A percentile compares a stretch with the other conserved stretches of the same genome.
Conservation (phyloP, 1,140 invertebrate genomes). For the Mamestra configurata region DNA sequence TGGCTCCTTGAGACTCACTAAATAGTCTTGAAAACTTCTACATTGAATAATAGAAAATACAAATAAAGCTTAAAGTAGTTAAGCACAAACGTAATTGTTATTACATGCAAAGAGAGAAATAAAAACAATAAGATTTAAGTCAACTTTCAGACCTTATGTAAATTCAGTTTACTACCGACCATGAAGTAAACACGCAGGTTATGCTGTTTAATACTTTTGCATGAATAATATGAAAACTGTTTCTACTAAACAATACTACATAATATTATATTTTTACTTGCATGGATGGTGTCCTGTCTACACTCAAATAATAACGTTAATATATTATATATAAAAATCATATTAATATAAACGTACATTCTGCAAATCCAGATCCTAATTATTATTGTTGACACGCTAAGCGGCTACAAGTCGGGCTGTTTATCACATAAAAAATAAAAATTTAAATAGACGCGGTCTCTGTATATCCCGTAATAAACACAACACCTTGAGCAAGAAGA, state of each 20-base stretch:
- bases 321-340: not conserved
- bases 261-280: too few relatives aligned
- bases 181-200: constrained; percentile 35
- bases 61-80: not conserved
- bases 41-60: not conserved
- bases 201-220: not conserved
- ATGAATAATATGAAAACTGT: not conserved
- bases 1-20: too few relatives aligned
- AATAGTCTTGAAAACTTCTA: too few relatives aligned
- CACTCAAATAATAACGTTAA: not conserved
- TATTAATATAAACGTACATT: not conserved
- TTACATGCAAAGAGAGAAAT: constrained; percentile 22
- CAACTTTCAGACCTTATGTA: constrained; percentile 38
- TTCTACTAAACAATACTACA: not conserved
- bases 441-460: too few relatives aligned
- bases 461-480: not conserved
- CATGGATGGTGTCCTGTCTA: not conserved
- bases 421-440: too few relatives aligned
- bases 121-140: constrained; percentile 36
- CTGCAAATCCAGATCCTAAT: too few relatives aligned
- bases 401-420: too few relatives aligned
- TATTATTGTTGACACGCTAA: too few relatives aligned
- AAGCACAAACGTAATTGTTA: not conserved
- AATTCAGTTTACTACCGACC: constrained; percentile 36
- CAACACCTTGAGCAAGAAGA: not conserved